Evolutionary conservation across 2,113 vertebrate species (phyloP), one percentile per base, ranked within the genome.

Genomic region (Spea multiplicata): DNA sequence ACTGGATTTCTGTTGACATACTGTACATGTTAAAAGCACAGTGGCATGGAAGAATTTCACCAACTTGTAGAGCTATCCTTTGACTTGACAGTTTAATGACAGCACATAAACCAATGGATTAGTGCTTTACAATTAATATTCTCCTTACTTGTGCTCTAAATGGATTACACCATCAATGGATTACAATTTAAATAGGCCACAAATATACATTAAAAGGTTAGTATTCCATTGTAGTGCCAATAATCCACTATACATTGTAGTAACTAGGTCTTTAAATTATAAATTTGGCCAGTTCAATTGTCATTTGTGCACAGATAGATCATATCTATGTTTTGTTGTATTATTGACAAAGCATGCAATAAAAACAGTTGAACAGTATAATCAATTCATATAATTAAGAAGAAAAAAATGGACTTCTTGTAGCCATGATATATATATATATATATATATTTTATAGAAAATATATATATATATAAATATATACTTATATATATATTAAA

Each of bases 1-100:
- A 73, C 70, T 48, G 77, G 45, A 66, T 73, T 73, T 79, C 16
- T 66, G 49, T 73, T 79, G 77, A 73, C 77, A 67, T 73, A 57
- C 70, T 30, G 30, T 30, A 30, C 30, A 79, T 67, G 77, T 67
- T 70, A 79, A 79, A 68, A 59, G 49, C 17, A 67, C n/a, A 13
- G 59, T 68, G 53, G 52, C 50, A 73, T 66, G 62, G 59, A 66
- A 50, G 50, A 73, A 80, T 73, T 44, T 80, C 62, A 49, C 50
- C 44, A 17, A 55, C 8, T 53, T 49, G 44, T 44, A 67, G 12
- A 74, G 57, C 64, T 67, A 74, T 66, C 64, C 68, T 80, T 80
- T 61, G 10, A 57, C 30, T 61, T 80, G 44, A 79, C 68, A 70
- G 53, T 71, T 62, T 77, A 46, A 77, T 70, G 55, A 77, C 16